A percentile compares a stretch with the other conserved stretches of the same genome.
Conservation (phyloP, 2,113 vertebrate genomes). For the Paedocypris sp. region DNA sequence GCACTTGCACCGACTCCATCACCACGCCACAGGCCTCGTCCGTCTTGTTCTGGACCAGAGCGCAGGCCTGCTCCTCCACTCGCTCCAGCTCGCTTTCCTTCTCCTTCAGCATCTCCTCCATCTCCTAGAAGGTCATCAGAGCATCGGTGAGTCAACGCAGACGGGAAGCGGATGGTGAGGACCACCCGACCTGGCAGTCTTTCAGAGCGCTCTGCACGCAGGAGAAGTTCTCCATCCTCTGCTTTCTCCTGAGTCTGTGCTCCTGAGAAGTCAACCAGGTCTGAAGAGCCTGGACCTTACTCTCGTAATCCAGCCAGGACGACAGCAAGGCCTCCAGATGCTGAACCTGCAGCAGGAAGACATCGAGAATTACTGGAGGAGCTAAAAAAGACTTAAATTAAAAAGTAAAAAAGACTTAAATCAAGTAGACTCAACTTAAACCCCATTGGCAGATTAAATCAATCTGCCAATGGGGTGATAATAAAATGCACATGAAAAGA, state of each 20-base stretch:
- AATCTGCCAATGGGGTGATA: too few relatives aligned
- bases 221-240: constrained; percentile 78
- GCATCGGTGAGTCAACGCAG: too few relatives aligned
- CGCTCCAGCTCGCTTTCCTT: constrained; percentile 87
- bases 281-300: constrained; percentile 72
- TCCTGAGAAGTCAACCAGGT: constrained; percentile 80
- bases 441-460: too few relatives aligned
- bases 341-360: constrained; percentile 72
- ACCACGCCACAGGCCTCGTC: constrained; percentile 74
- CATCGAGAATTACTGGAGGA: too few relatives aligned
- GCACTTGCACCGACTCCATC: constrained; percentile 67
- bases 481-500: too few relatives aligned
- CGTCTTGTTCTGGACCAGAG: constrained; percentile 83
- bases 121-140: constrained; percentile 66
- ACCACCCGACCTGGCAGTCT: constrained; percentile 91
- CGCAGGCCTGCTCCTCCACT: constrained; percentile 77
- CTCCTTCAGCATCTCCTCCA: constrained; percentile 77
- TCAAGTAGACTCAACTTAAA: too few relatives aligned
- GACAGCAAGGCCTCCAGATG: constrained; percentile 75
- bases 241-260: constrained; percentile 70
- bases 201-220: constrained; percentile 83
- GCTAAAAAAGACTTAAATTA: too few relatives aligned
- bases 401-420: too few relatives aligned
- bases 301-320: constrained; percentile 88
- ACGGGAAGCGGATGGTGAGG: too few relatives aligned